phyloP scores from a whole-genome alignment of 2,888 invertebrate genomes.

The Conchocele bisecta region DNA sequence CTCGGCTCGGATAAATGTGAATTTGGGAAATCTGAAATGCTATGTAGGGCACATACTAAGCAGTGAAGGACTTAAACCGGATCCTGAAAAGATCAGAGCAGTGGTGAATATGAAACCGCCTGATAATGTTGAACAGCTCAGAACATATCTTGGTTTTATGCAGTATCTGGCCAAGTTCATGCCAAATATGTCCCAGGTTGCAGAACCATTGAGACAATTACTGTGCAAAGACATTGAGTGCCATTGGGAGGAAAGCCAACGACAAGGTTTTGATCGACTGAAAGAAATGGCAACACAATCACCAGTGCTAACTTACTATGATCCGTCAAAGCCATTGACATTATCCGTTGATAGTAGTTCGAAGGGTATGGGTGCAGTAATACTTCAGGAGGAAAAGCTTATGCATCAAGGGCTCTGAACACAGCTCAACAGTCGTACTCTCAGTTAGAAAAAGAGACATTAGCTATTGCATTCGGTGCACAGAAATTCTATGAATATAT shows the following conservation, averaged over 20 bases:
- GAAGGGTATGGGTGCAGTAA: constrained; percentile 55
- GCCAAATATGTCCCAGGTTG: constrained; percentile 31
- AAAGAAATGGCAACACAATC: not conserved
- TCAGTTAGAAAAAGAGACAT: constrained; percentile 64
- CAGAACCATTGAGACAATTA: constrained; percentile 32
- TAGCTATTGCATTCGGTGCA: constrained; percentile 52
- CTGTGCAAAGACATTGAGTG: constrained; percentile 21
- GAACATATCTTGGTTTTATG: constrained; percentile 36
- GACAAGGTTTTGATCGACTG: constrained; percentile 19
- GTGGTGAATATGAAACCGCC: constrained; percentile 21
- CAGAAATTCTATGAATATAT: constrained; percentile 56
- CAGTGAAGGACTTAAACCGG: constrained; percentile 18
- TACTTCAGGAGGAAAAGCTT: constrained; percentile 38
- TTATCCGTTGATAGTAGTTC: constrained; percentile 56
- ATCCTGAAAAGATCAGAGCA: constrained; percentile 26
- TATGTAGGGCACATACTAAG: constrained; percentile 27
- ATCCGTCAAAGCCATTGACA: constrained; percentile 6
- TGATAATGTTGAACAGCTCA: constrained; percentile 17
- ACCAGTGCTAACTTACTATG: constrained; percentile 10
- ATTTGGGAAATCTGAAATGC: constrained; percentile 2
- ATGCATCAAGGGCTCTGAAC: constrained; percentile 50
- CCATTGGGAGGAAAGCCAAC: constrained; percentile 26
- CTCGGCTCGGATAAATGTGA: constrained; percentile 13
- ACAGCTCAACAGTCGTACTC: constrained; percentile 54
- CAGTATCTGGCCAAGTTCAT: constrained; percentile 32